A percentile compares a stretch with the other conserved stretches of the same genome.
phyloP scores from a whole-genome alignment of 2,797 vertebrate species.

The Calcarius lapponicus region DNA sequence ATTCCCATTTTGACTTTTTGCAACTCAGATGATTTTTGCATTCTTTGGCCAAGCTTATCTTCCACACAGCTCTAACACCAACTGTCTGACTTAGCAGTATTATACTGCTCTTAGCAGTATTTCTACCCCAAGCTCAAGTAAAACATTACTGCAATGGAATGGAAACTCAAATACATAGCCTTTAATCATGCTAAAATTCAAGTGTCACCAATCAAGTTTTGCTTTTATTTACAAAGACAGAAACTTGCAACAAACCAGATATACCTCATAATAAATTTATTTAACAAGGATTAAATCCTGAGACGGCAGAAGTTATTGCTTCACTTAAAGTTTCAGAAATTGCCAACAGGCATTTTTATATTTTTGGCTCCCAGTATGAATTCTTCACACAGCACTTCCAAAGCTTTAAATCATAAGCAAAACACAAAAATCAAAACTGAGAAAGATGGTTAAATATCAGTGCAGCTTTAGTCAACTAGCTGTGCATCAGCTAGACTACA shows the following conservation, averaged over 20 bases:
- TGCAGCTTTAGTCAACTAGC: constrained; percentile 18
- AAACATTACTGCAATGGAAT: not conserved
- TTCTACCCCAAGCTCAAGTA: not conserved
- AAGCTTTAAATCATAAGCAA: constrained; percentile 22
- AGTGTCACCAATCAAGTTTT: constrained; percentile 1
- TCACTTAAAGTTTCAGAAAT: not conserved
- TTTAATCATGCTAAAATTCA: constrained; percentile 23
- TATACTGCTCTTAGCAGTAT: not conserved
- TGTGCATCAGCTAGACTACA: constrained; percentile 31
- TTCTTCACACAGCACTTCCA: not conserved
- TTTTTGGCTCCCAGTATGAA: not conserved
- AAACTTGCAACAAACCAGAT: constrained; percentile 31
- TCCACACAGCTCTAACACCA: not conserved
- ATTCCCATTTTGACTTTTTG: not conserved
- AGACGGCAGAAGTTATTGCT: constrained; percentile 33
- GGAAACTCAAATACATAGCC: not conserved
- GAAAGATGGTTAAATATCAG: not conserved
- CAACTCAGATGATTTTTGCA: not conserved
- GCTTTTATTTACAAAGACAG: constrained; percentile 57
- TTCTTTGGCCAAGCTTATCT: not conserved
- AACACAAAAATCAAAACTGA: not conserved
- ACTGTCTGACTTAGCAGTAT: not conserved
- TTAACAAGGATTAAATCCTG: constrained; percentile 45
- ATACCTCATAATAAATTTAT: not conserved
- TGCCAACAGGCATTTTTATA: not conserved